These are phyloP conservation scores for Oedothorax gibbosus DNA, from an alignment of 1,140 invertebrate genomes.

Conservation along the genomic window DNA sequence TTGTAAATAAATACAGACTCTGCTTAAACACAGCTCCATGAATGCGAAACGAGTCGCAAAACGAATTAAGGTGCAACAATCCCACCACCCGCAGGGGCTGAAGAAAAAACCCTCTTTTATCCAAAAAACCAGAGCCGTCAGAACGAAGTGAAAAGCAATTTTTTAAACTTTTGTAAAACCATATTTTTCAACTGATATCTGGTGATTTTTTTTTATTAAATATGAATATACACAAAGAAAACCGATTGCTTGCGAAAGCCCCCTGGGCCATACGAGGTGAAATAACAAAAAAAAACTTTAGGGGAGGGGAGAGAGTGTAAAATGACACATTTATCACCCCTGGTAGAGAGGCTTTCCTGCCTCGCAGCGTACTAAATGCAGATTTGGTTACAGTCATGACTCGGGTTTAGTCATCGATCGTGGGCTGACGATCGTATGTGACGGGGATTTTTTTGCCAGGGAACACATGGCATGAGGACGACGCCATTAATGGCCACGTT, in stretches of 20 bases:
- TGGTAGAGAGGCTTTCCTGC: slow-evolving; percentile 35
- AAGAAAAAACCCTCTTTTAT: slow-evolving; percentile 18
- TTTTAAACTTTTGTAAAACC: slow-evolving; percentile 61
- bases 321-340: slow-evolving; percentile 60
- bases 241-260: slow-evolving; percentile 40
- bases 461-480: not conserved
- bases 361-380: slow-evolving; percentile 57
- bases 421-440: slow-evolving; percentile 28
- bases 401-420: slow-evolving; percentile 59
- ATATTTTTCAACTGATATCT: slow-evolving; percentile 59
- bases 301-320: slow-evolving; percentile 4
- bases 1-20: not conserved
- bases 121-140: slow-evolving; percentile 39
- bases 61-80: too few species aligned
- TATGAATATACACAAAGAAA: slow-evolving; percentile 43
- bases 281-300: slow-evolving; percentile 24
- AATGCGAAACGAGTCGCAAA: too few species aligned
- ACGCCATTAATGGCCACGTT: slow-evolving; percentile 16
- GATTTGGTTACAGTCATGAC: slow-evolving; percentile 51
- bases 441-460: not conserved
- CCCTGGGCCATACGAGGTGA: not conserved
- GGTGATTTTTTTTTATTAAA: slow-evolving; percentile 30
- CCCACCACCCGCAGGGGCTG: not conserved
- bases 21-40: not conserved
- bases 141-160: slow-evolving; percentile 54